Evolutionary conservation across 2,888 invertebrate species (phyloP).

Genomic region (Orchesellides sinensis): DNA sequence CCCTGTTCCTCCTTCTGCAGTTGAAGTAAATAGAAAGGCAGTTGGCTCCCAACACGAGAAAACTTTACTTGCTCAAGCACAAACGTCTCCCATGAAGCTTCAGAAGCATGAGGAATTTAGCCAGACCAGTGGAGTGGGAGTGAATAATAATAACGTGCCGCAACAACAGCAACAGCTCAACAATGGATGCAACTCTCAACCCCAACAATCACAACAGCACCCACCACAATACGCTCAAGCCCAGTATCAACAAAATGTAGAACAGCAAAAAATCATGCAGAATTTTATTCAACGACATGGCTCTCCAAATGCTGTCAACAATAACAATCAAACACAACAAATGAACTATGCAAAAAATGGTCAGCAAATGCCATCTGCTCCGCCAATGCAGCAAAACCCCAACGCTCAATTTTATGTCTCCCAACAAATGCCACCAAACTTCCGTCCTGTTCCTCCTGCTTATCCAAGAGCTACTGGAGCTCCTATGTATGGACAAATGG

Average conservation of each 20-base stretch:
- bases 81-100: background rate
- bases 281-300: background rate
- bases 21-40: background rate
- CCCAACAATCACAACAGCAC: conserved; percentile 16
- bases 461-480: background rate
- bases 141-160: background rate
- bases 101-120: background rate
- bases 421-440: background rate
- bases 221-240: background rate
- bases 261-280: background rate
- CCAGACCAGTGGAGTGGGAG: too few relatives aligned
- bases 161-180: background rate
- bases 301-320: background rate
- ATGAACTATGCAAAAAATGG: background rate
- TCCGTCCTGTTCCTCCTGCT: background rate
- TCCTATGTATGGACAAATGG: background rate
- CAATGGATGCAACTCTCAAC: too few relatives aligned
- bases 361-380: background rate
- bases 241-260: background rate
- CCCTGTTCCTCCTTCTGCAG: background rate
- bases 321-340: background rate
- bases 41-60: background rate
- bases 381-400: background rate
- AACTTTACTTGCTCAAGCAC: conserved; percentile 2
- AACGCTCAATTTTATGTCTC: background rate